Evolutionary conservation across 37 sponge, comb jelly and placozoan species (phyloP).

Genomic region (Petrosia ficiformis): DNA sequence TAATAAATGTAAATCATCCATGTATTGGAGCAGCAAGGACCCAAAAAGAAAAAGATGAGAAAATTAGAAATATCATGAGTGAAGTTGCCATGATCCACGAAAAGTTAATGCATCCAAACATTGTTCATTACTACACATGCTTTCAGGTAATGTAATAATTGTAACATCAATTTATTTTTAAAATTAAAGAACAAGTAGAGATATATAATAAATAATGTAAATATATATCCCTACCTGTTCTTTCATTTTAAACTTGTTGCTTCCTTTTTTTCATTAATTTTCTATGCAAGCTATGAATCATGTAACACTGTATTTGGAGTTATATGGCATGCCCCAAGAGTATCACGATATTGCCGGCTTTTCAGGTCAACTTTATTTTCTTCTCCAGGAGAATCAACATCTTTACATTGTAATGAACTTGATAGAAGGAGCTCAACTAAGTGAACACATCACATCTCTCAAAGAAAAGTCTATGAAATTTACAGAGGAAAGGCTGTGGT

Average conservation of each 20-base stretch:
- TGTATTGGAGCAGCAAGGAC: conserved; percentile 48
- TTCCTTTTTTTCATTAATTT: too few relatives aligned
- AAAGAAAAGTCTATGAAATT: conserved; percentile 76
- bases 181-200: neutral
- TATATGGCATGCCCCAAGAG: too few relatives aligned
- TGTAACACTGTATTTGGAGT: too few relatives aligned
- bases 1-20: conserved; percentile 63
- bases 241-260: too few relatives aligned
- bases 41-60: conserved; percentile 35
- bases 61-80: conserved; percentile 70
- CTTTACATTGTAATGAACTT: conserved; percentile 93
- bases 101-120: conserved; percentile 68
- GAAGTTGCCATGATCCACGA: conserved; percentile 83
- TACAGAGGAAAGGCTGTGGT: conserved; percentile 80
- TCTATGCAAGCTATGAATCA: too few relatives aligned
- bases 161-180: neutral
- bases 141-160: conserved; percentile 28
- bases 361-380: neutral
- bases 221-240: too few relatives aligned
- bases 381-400: conserved; percentile 46
- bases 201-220: too few relatives aligned
- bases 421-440: conserved; percentile 85
- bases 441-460: conserved; percentile 72
- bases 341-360: neutral
- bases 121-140: conserved; percentile 78